Evolutionary conservation across 2,797 vertebrate genomes (phyloP).

Genomic region (Tarsius wallacei): DNA sequence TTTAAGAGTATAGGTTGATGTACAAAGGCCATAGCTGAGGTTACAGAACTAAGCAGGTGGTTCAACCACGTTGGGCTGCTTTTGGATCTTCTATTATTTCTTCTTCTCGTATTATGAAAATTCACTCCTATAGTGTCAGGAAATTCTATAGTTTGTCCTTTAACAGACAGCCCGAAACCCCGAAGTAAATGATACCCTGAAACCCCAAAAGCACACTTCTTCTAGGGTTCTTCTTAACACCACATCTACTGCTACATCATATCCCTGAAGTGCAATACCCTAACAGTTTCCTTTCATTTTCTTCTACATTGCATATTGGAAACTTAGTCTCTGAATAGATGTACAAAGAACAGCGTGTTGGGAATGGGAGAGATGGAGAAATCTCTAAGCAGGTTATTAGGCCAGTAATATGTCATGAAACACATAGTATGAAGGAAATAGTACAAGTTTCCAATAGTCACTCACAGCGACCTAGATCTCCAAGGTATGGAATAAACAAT

Average conservation of each 20-base stretch:
- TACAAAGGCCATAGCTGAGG: neutral
- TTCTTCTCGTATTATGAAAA: neutral
- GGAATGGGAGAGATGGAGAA: neutral
- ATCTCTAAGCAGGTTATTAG: neutral
- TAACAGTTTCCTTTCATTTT: neutral
- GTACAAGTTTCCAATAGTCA: neutral
- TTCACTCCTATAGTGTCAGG: neutral
- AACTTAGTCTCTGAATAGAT: neutral
- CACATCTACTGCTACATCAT: neutral
- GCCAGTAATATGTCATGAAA: neutral
- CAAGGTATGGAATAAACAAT: neutral
- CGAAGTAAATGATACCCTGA: neutral
- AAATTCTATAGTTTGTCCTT: neutral
- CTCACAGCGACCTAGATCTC: neutral
- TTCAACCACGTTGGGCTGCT: neutral
- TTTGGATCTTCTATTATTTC: neutral
- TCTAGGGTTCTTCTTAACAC: neutral
- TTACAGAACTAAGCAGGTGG: neutral
- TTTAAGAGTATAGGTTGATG: neutral
- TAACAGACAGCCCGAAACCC: neutral
- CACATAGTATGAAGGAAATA: neutral
- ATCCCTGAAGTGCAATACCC: neutral
- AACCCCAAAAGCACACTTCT: neutral
- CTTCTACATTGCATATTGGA: neutral
- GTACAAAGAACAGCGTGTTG: neutral